These are phyloP conservation scores for Hypotaenidia philippensis DNA, from an alignment of 2,797 vertebrate species.

Conservation along the genomic window DNA sequence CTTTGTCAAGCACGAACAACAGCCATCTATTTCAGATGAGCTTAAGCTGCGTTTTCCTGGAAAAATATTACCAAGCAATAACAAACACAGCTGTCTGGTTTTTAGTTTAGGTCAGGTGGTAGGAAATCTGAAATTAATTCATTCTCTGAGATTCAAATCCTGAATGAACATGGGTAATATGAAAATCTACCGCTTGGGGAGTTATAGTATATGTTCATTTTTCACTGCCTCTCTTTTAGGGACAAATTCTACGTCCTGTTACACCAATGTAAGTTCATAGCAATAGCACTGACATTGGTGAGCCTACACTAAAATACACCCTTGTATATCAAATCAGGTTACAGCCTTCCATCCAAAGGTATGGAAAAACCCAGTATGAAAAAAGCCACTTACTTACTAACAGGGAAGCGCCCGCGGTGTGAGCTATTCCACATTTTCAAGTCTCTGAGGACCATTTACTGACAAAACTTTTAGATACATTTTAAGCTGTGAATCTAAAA, in stretches of 20 bases:
- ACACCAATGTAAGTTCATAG: neutral
- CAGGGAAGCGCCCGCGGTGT: neutral
- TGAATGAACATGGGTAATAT: neutral
- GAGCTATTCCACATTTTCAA: neutral
- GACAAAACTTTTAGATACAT: neutral
- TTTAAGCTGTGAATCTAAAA: neutral
- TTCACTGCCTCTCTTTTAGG: neutral
- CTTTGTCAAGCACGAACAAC: neutral
- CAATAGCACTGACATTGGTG: neutral
- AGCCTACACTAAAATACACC: neutral
- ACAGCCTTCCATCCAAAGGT: neutral
- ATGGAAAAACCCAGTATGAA: neutral
- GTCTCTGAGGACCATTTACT: neutral
- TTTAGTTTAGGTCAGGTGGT: slow-evolving; percentile 46
- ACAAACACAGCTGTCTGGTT: slow-evolving; percentile 55
- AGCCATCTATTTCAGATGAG: neutral
- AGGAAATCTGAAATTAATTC: slow-evolving; percentile 38
- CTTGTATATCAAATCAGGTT: neutral
- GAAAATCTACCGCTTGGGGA: neutral
- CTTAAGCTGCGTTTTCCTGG: slow-evolving; percentile 43
- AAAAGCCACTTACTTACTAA: neutral
- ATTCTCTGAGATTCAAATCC: neutral
- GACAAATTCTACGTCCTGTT: neutral
- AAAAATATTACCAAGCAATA: slow-evolving; percentile 46
- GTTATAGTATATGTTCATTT: neutral